phyloP scores from a whole-genome alignment of 2,888 invertebrate genomes.

The Parochlus steinenii region DNA sequence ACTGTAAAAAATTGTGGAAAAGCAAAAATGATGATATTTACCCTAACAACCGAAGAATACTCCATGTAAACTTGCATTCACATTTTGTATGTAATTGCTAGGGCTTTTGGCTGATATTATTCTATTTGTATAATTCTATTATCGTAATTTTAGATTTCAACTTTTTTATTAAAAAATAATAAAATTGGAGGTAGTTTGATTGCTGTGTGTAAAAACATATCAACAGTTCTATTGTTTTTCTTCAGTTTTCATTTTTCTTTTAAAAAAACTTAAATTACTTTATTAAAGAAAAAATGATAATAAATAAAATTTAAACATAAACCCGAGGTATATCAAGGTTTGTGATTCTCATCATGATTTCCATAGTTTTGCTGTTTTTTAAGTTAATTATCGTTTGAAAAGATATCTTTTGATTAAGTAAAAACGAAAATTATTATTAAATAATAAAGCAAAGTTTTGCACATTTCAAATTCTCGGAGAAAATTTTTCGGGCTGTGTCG shows the following conservation, averaged over 20 bases:
- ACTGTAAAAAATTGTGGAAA: no score
- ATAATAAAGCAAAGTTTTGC: no score
- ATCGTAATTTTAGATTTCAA: slow-evolving; percentile 3
- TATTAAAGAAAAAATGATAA: slow-evolving; percentile 2
- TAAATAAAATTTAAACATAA: slow-evolving; percentile 1
- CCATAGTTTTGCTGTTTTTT: no score
- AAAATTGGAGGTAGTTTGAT: slow-evolving; percentile 13
- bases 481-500: not conserved
- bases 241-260: slow-evolving; percentile 10
- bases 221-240: slow-evolving; percentile 13
- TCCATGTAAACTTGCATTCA: not conserved
- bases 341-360: not conserved
- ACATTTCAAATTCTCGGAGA: no score
- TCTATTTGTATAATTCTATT: not conserved
- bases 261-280: slow-evolving; percentile 1
- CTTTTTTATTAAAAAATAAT: slow-evolving; percentile 1
- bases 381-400: no score
- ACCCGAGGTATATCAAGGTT: not conserved
- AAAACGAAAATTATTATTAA: no score
- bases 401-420: no score
- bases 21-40: no score
- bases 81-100: not conserved
- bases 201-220: slow-evolving; percentile 13
- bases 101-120: not conserved
- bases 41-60: no score